These are phyloP conservation scores for Caenorhabditis parvicauda DNA, from an alignment of 2,888 invertebrate genomes.

Conservation along the genomic window DNA sequence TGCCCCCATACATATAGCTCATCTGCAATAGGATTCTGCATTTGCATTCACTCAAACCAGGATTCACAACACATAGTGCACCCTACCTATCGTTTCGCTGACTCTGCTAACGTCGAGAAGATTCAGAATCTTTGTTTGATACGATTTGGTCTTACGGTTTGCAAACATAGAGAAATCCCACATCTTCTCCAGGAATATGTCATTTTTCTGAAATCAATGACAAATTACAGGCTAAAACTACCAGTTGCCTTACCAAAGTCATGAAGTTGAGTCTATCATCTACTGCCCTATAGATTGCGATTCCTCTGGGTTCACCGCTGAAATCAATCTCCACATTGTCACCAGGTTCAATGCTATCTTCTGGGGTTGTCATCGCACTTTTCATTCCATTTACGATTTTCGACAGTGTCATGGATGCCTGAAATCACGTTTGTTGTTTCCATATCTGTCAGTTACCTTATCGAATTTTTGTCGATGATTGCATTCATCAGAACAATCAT, in stretches of 20 bases:
- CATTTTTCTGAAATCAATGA: neutral
- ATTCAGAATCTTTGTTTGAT: neutral
- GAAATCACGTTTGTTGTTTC: slow-evolving; percentile 5
- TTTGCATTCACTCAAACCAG: too few relatives aligned
- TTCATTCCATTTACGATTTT: slow-evolving; percentile 16
- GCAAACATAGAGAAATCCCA: neutral
- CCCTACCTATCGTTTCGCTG: neutral
- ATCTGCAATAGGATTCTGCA: too few relatives aligned
- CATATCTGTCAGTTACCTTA: too few relatives aligned
- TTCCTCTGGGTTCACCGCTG: slow-evolving; percentile 11
- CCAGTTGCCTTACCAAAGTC: slow-evolving; percentile 12
- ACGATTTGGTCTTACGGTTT: neutral
- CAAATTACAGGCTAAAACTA: neutral
- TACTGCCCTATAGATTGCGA: slow-evolving; percentile 33
- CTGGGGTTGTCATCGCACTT: neutral
- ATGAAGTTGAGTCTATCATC: slow-evolving; percentile 40
- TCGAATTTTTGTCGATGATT: too few relatives aligned
- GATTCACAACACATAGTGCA: too few relatives aligned
- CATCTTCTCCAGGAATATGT: neutral
- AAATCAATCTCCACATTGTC: slow-evolving; percentile 24
- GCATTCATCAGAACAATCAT: too few relatives aligned
- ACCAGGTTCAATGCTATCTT: slow-evolving; percentile 20
- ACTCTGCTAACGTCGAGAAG: neutral
- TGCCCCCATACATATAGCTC: too few relatives aligned
- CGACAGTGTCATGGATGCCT: slow-evolving; percentile 24